Evolutionary conservation across 1,140 invertebrate genomes (phyloP).

Genomic region (Paraescarpia echinospica): DNA sequence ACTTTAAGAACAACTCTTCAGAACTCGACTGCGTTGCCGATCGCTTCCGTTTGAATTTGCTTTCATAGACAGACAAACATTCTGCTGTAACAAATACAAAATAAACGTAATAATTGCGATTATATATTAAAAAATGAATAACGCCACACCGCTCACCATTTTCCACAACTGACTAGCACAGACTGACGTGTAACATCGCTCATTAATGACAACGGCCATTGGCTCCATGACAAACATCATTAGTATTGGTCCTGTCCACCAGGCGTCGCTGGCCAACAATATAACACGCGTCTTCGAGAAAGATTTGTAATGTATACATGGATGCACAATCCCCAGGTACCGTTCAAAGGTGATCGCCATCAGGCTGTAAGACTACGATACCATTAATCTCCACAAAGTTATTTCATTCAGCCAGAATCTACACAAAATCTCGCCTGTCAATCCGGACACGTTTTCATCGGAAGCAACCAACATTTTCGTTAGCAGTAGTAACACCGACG

Average conservation of each 20-base stretch:
- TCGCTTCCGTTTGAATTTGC: not conserved
- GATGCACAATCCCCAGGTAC: conserved; percentile 28
- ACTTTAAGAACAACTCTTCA: conserved; percentile 24
- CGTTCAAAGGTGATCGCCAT: conserved; percentile 25
- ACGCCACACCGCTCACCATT: conserved; percentile 19
- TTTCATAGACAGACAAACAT: conserved; percentile 8
- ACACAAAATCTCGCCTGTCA: conserved; percentile 15
- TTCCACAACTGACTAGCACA: not conserved
- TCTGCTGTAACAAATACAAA: conserved; percentile 14
- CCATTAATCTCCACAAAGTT: conserved; percentile 21
- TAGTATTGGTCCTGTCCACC: conserved; percentile 10
- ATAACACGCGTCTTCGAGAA: not conserved
- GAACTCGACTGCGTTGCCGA: not conserved
- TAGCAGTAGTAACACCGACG: conserved; percentile 24
- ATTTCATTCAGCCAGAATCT: conserved; percentile 23
- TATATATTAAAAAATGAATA: conserved; percentile 20
- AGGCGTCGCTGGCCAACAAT: conserved; percentile 1
- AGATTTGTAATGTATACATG: conserved; percentile 23
- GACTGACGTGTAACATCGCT: conserved; percentile 8
- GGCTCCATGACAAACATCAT: conserved; percentile 7
- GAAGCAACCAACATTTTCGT: conserved; percentile 20
- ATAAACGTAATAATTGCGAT: conserved; percentile 17
- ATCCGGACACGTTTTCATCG: no score
- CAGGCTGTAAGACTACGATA: conserved; percentile 24
- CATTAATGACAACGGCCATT: conserved; percentile 14